Evolutionary conservation across 2,797 vertebrate species (phyloP).

Genomic region (Pygocentrus nattereri): DNA sequence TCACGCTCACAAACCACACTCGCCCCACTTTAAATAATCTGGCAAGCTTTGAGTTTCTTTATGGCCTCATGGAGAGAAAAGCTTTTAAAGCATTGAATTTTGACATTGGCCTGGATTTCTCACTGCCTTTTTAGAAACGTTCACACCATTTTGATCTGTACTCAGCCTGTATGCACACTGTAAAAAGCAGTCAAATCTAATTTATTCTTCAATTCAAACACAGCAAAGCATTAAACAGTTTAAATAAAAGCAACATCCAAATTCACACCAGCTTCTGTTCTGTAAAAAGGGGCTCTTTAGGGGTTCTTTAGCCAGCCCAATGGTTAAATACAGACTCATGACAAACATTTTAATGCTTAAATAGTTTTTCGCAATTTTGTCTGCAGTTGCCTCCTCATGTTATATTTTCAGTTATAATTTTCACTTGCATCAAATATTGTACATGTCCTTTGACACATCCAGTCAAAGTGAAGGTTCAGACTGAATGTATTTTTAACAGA

Average conservation of each 20-base stretch:
- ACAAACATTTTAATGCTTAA: neutral
- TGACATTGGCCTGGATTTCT: slow-evolving; percentile 29
- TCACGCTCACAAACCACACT: slow-evolving; percentile 35
- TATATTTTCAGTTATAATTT: no score
- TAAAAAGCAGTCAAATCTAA: no score
- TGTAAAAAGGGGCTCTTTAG: neutral
- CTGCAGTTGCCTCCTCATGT: no score
- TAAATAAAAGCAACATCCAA: neutral
- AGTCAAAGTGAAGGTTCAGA: no score
- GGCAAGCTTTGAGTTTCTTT: slow-evolving; percentile 49
- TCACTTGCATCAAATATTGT: no score
- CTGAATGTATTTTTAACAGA: no score
- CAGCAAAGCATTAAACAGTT: no score
- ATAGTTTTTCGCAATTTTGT: neutral
- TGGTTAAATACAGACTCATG: neutral
- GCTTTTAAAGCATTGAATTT: slow-evolving; percentile 50
- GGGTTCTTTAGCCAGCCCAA: neutral
- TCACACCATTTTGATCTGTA: neutral
- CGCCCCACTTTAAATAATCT: slow-evolving; percentile 53
- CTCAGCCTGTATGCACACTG: no score
- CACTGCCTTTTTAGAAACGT: slow-evolving; percentile 10
- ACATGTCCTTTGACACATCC: no score
- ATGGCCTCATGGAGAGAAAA: slow-evolving; percentile 39
- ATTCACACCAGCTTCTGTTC: neutral
- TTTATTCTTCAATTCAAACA: no score